phyloP scores from a whole-genome alignment of 1,140 invertebrate species.

The Copidosoma floridanum region DNA sequence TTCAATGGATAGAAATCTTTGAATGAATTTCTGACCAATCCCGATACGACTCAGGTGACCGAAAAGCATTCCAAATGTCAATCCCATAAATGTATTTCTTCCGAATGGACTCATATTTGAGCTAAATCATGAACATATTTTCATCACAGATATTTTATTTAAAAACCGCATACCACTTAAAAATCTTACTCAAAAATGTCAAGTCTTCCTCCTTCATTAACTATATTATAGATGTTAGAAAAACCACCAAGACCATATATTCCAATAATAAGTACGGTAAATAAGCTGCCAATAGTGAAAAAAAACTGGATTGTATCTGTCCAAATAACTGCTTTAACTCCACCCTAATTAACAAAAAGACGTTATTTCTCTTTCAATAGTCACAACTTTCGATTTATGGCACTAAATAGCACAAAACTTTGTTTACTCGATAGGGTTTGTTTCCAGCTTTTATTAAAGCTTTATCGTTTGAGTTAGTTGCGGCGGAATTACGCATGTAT shows the following conservation, averaged over 20 bases:
- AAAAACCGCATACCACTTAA: too few species aligned
- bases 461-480: too few species aligned
- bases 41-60: slow-evolving; percentile 63
- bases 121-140: slow-evolving; percentile 46
- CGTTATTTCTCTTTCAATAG: too few species aligned
- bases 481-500: too few species aligned
- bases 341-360: slow-evolving; percentile 56
- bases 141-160: neutral
- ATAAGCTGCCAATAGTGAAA: slow-evolving; percentile 67
- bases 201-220: slow-evolving; percentile 41
- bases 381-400: too few species aligned
- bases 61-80: slow-evolving; percentile 59
- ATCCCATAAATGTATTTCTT: slow-evolving; percentile 62
- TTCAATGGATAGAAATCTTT: slow-evolving; percentile 59
- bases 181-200: slow-evolving; percentile 49
- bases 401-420: too few species aligned
- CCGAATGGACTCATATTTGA: slow-evolving; percentile 60
- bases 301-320: slow-evolving; percentile 70
- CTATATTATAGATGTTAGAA: slow-evolving; percentile 36
- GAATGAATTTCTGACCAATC: slow-evolving; percentile 66
- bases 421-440: too few species aligned
- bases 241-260: slow-evolving; percentile 66
- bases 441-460: too few species aligned
- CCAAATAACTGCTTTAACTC: slow-evolving; percentile 73
- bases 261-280: slow-evolving; percentile 66